Percentiles rank a stretch among this genome's conserved stretches.
Conservation (phyloP, 2,113 vertebrate species). For the Dolichotis patagonum region DNA sequence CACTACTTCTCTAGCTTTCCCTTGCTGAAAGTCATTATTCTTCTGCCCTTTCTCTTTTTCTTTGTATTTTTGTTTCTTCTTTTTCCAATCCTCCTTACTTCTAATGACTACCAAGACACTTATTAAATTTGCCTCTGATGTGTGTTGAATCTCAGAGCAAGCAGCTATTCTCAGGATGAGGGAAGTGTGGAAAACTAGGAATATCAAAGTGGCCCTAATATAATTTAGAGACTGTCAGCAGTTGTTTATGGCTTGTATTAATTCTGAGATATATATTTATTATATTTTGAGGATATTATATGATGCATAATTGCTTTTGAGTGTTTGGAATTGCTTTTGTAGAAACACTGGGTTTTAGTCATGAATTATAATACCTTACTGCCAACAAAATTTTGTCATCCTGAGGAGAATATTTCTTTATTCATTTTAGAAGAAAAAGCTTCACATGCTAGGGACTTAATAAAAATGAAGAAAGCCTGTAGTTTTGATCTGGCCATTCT, state of each 20-base stretch:
- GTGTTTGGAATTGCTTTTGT: conserved; percentile 71
- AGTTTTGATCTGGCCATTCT: neutral
- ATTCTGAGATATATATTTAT: conserved; percentile 68
- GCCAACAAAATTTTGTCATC: conserved; percentile 44
- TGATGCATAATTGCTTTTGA: conserved; percentile 70
- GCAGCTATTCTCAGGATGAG: neutral
- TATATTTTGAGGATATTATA: conserved; percentile 69
- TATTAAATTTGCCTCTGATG: neutral
- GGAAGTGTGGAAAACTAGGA: neutral
- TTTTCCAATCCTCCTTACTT: neutral
- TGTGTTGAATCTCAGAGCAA: neutral
- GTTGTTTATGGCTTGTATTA: conserved; percentile 62
- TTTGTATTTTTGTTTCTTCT: neutral
- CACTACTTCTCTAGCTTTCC: neutral
- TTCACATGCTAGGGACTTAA: conserved; percentile 21
- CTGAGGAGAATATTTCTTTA: neutral
- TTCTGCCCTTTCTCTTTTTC: neutral
- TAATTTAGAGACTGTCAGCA: conserved; percentile 40
- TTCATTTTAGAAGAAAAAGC: conserved; percentile 29
- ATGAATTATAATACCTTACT: conserved; percentile 51
- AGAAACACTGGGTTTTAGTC: conserved; percentile 30
- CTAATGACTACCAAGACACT: neutral
- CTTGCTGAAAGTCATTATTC: neutral
- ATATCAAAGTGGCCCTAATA: conserved; percentile 36
- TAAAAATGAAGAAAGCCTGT: neutral